Percentiles rank a stretch among this genome's conserved stretches.
Evolutionary conservation across 2,113 vertebrate species (phyloP).

Genomic region (Crotophaga sulcirostris): DNA sequence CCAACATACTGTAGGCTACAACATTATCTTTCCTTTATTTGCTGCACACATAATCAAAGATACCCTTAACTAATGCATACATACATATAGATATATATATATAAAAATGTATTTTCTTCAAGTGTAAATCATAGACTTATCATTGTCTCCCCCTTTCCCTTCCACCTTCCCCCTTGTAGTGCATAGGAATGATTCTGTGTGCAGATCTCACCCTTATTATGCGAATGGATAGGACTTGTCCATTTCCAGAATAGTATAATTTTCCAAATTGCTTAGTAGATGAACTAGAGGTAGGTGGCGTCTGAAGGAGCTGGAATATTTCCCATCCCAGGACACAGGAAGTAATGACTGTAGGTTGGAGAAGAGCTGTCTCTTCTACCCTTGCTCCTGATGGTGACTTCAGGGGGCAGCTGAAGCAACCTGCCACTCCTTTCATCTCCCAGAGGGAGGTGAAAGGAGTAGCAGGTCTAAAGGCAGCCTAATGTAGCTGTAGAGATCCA

Average conservation of each 20-base stretch:
- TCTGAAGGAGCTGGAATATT: background rate
- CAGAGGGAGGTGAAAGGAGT: background rate
- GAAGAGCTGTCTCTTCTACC: background rate
- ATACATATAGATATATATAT: background rate
- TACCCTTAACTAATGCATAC: background rate
- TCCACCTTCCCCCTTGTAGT: background rate
- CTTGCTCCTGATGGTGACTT: rapidly evolving
- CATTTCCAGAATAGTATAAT: background rate
- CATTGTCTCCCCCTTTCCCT: background rate
- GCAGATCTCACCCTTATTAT: background rate
- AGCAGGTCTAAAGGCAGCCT: background rate
- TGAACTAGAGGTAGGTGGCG: background rate
- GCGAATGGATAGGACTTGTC: background rate
- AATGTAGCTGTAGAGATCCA: background rate
- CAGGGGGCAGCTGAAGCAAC: background rate
- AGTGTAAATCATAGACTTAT: background rate
- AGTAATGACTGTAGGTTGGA: background rate
- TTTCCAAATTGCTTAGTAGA: background rate
- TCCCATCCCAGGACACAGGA: background rate
- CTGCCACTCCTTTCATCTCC: background rate
- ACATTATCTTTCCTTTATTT: background rate
- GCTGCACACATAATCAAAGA: background rate
- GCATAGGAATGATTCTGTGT: background rate
- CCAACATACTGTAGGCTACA: background rate
- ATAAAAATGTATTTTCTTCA: background rate